Percentiles rank a stretch among this genome's conserved stretches.
Conservation (phyloP, 2,888 invertebrate genomes). For the Mongoloraphidia duomilia region DNA sequence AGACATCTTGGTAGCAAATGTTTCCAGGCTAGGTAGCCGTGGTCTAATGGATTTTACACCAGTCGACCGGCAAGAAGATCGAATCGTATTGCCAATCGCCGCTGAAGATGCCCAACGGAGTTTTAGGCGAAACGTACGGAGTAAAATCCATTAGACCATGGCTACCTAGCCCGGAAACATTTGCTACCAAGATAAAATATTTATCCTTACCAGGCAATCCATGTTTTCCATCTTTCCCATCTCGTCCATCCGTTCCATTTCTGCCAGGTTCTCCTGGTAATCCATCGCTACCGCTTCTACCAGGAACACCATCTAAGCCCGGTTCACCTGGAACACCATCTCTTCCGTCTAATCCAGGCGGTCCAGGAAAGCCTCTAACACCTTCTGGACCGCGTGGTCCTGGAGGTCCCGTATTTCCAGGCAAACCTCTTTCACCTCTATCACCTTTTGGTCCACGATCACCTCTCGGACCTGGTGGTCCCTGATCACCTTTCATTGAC, state of each 20-base stretch:
- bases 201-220: constrained; percentile 40
- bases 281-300: constrained; percentile 73
- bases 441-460: constrained; percentile 57
- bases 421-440: constrained; percentile 46
- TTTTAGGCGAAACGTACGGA: too few species aligned
- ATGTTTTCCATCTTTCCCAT: constrained; percentile 36
- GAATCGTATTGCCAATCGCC: too few species aligned
- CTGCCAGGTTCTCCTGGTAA: constrained; percentile 53
- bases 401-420: constrained; percentile 42
- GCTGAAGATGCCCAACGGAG: too few species aligned
- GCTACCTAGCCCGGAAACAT: too few species aligned
- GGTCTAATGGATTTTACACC: too few species aligned
- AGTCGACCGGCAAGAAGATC: too few species aligned
- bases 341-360: constrained; percentile 66
- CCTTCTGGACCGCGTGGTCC: constrained; percentile 32
- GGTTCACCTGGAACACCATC: constrained; percentile 87
- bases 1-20: too few species aligned
- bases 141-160: too few species aligned
- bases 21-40: too few species aligned
- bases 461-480: constrained; percentile 52
- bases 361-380: constrained; percentile 54
- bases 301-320: constrained; percentile 74
- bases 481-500: constrained; percentile 39
- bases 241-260: constrained; percentile 53
- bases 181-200: too few species aligned